Percentiles rank a stretch among this genome's conserved stretches.
Evolutionary conservation across 2,888 invertebrate species (phyloP).

Genomic region (Anorthoa munda): DNA sequence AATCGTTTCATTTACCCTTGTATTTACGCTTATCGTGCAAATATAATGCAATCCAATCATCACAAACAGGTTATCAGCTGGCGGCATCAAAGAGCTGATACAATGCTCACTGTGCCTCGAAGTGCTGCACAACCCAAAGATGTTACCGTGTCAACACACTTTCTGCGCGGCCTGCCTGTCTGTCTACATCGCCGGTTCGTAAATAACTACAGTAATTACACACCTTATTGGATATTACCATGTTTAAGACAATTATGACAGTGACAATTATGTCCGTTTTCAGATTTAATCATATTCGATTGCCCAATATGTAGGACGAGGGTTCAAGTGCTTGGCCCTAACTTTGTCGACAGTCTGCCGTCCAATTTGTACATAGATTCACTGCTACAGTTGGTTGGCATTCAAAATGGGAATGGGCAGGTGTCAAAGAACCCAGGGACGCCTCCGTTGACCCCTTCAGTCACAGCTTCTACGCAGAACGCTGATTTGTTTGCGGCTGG

Average conservation of each 20-base stretch:
- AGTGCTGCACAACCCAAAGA: constrained; percentile 90
- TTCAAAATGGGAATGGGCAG: constrained; percentile 61
- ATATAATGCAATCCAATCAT: constrained; percentile 47
- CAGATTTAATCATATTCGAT: constrained; percentile 81
- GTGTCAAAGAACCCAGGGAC: constrained; percentile 64
- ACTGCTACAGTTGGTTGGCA: constrained; percentile 89
- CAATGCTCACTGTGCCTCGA: constrained; percentile 92
- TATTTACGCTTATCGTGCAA: constrained; percentile 33
- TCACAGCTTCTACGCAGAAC: constrained; percentile 69
- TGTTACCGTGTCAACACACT: constrained; percentile 93
- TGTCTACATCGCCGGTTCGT: constrained; percentile 83
- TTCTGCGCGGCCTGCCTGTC: constrained; percentile 92
- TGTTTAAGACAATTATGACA: constrained; percentile 11
- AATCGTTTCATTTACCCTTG: constrained; percentile 42
- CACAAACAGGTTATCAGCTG: constrained; percentile 78
- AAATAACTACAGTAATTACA: constrained; percentile 33
- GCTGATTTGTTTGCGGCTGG: constrained; percentile 82
- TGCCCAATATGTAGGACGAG: constrained; percentile 92
- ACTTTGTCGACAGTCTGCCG: constrained; percentile 91
- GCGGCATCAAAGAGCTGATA: constrained; percentile 91
- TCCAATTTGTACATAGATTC: constrained; percentile 93
- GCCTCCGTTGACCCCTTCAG: constrained; percentile 71
- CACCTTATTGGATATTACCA: constrained; percentile 33
- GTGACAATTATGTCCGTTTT: constrained; percentile 57
- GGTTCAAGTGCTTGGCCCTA: constrained; percentile 85